A percentile compares a stretch with the other conserved stretches of the same genome.
Conservation (phyloP, 2,888 invertebrate species). For the Cecidostiba fungosa region DNA sequence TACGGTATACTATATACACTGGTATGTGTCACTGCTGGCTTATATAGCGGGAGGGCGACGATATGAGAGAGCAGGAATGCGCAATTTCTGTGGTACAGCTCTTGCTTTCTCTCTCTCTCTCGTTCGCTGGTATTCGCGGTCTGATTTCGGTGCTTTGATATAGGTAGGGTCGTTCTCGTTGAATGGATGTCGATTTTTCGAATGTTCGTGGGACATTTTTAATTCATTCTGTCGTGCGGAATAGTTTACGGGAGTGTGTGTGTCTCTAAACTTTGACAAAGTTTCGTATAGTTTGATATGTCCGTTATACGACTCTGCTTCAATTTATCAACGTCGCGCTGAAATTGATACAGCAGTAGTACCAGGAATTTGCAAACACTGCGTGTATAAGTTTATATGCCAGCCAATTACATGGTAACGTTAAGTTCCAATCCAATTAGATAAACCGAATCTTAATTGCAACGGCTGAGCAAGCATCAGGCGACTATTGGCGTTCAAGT, state of each 20-base stretch:
- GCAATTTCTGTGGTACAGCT: neutral
- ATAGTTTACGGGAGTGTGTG: too few species aligned
- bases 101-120: too few species aligned
- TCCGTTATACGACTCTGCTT: too few species aligned
- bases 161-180: neutral
- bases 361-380: too few species aligned
- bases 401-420: neutral
- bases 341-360: neutral
- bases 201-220: neutral
- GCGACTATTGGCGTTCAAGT: conserved; percentile 16
- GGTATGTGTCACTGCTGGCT: too few species aligned
- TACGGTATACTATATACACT: conserved; percentile 74
- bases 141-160: neutral
- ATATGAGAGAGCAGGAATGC: neutral
- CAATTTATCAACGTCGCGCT: neutral
- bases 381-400: too few species aligned
- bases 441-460: neutral
- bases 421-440: neutral
- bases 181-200: neutral
- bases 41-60: neutral
- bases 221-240: neutral
- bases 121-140: neutral
- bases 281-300: too few species aligned
- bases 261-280: too few species aligned
- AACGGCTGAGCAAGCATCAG: neutral